Percentiles rank a stretch among this genome's conserved stretches.
Conservation (phyloP, 2,797 vertebrate species). For the Platalea minor region DNA sequence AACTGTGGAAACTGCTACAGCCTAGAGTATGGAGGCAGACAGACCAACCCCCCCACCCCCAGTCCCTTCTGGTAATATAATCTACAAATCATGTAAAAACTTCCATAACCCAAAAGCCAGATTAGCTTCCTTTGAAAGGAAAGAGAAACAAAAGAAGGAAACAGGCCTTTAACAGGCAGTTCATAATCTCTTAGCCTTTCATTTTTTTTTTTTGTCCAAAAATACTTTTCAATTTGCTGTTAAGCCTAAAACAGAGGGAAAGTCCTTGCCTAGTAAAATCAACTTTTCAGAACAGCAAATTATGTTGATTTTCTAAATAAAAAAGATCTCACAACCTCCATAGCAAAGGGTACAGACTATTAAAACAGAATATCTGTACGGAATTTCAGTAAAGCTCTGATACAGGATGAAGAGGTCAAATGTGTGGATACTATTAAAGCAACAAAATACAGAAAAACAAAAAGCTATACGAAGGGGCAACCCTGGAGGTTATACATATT, state of each 20-base stretch:
- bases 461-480: neutral
- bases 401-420: neutral
- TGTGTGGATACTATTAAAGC: neutral
- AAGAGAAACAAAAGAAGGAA: constrained; percentile 54
- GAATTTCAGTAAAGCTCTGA: neutral
- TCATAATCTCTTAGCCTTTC: neutral
- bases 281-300: neutral
- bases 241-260: neutral
- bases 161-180: neutral
- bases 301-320: neutral
- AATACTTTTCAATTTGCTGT: neutral
- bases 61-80: neutral
- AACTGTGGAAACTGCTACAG: neutral
- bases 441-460: neutral
- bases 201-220: neutral
- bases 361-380: neutral
- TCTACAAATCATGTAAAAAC: neutral
- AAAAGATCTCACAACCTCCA: neutral
- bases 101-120: neutral
- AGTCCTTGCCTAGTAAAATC: neutral
- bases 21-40: fast-evolving
- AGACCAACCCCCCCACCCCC: neutral
- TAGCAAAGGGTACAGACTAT: neutral
- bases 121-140: constrained; percentile 33
- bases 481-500: neutral